Evolutionary conservation across 2,797 vertebrate species (phyloP), one percentile per base, ranked within the genome.

Genomic region (Malurus splendens): DNA sequence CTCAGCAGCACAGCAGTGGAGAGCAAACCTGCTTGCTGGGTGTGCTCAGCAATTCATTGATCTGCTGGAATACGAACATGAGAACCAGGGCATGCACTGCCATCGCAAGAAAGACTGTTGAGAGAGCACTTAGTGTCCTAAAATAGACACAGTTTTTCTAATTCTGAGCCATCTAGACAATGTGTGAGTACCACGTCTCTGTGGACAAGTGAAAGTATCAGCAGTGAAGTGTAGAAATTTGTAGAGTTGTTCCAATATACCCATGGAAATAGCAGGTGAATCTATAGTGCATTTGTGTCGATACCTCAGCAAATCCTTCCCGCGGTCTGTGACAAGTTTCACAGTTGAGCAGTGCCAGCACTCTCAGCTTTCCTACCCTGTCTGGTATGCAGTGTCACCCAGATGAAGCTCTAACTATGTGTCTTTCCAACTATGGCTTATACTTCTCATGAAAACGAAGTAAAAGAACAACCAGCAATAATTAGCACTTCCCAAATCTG

Each of bases 261-360:
- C 18, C 38, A 15, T 41, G 28, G 39, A 70, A 86, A 86, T 75
- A 86, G 9, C 32, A 56, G 41, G 16, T 74, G 38, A 7, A 39
- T 41, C 19, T 73, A 18, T 5, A 19, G 23, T 2, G 0, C 22
- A 14, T 76, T 67, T 14, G 1, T 30, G 12, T 23, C 41, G 66
- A 39, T 12, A 44, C 25, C 15, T 82, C 38, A 32, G 6, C 10
- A 86, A 73, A 54, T 27, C 32, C 18, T 70, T 45, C 33, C 28
- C 28, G 44, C n/a, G 7, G 27, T 22, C 33, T 42, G 30, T 28
- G 28, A 64, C 27, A 41, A 24, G 18, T 5, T 25, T 25, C 22
- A 33, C 27, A 51, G n/a, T 24, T 0, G 0, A 39, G 38, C 16
- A 68, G 30, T 54, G 48, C 22, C 56, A 11, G 10, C 6, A 38